A percentile compares a stretch with the other conserved stretches of the same genome.
Conservation (phyloP, 2,888 invertebrate genomes). For the Slavum lentiscoides region DNA sequence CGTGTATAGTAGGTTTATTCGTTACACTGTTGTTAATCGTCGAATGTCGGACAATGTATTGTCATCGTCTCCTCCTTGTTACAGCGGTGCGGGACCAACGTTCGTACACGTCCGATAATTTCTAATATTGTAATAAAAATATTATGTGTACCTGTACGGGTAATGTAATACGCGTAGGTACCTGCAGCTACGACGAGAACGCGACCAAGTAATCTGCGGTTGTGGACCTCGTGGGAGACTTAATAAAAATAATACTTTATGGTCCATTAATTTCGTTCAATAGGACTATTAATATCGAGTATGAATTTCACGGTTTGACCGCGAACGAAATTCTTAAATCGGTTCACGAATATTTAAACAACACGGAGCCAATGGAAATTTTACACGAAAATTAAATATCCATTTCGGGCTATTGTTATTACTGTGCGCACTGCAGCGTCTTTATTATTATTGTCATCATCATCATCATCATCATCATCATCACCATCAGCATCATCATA, state of each 20-base stretch:
- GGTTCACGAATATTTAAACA: slow-evolving; percentile 39
- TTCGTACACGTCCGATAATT: too few species aligned
- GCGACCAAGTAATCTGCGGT: slow-evolving; percentile 30
- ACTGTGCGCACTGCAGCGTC: too few species aligned
- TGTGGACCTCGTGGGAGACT: slow-evolving; percentile 53
- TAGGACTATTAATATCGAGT: slow-evolving; percentile 37
- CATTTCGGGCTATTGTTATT: slow-evolving; percentile 8
- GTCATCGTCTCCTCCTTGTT: too few species aligned
- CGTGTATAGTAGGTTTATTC: too few species aligned
- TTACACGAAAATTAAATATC: slow-evolving; percentile 36
- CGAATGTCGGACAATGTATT: too few species aligned
- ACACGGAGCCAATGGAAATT: neutral
- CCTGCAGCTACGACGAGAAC: neutral
- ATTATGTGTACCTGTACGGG: too few species aligned
- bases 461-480: neutral
- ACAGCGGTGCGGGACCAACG: too few species aligned
- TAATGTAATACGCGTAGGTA: too few species aligned
- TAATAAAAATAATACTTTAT: slow-evolving; percentile 49
- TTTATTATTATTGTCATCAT: neutral
- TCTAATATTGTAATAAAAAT: too few species aligned
- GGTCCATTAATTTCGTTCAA: slow-evolving; percentile 52
- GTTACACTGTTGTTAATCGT: too few species aligned
- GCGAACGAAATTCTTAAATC: slow-evolving; percentile 2
- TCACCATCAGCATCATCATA: neutral
- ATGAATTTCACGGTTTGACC: slow-evolving; percentile 44